Conservation (phyloP, 2,888 invertebrate genomes). For the Temnothorax unifasciatus region DNA sequence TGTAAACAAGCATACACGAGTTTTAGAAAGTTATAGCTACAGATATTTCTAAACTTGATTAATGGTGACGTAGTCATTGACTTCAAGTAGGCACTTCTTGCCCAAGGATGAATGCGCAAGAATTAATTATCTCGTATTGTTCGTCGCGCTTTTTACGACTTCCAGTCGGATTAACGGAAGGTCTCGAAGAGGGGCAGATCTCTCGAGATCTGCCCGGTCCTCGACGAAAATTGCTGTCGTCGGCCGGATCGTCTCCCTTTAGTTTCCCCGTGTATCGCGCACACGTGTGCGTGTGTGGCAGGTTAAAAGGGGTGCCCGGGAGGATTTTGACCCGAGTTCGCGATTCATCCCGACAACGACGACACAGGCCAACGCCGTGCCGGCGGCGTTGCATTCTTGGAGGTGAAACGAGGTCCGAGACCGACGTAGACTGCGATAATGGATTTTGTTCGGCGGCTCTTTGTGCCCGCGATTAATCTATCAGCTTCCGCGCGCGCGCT, state of each 20-base stretch:
- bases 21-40: no score
- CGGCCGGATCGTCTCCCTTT: constrained; percentile 36
- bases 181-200: neutral
- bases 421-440: constrained; percentile 59
- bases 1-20: no score
- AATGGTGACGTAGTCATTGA: no score
- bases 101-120: neutral
- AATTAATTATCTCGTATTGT: constrained; percentile 69
- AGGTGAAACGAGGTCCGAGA: constrained; percentile 59
- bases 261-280: neutral
- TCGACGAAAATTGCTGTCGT: constrained; percentile 57
- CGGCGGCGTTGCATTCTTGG: constrained; percentile 59
- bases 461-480: constrained; percentile 67
- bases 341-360: constrained; percentile 41
- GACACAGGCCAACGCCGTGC: constrained; percentile 43
- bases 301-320: constrained; percentile 36
- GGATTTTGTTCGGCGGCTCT: constrained; percentile 69
- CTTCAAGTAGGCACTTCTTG: neutral
- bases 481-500: constrained; percentile 34
- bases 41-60: no score
- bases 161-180: constrained; percentile 47
- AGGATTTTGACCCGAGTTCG: constrained; percentile 56
- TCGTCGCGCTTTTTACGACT: constrained; percentile 61
- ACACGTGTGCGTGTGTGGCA: neutral
- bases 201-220: constrained; percentile 20